These are phyloP conservation scores for Urocitellus parryii DNA, from an alignment of 2,113 vertebrate species.

Conservation along the genomic window DNA sequence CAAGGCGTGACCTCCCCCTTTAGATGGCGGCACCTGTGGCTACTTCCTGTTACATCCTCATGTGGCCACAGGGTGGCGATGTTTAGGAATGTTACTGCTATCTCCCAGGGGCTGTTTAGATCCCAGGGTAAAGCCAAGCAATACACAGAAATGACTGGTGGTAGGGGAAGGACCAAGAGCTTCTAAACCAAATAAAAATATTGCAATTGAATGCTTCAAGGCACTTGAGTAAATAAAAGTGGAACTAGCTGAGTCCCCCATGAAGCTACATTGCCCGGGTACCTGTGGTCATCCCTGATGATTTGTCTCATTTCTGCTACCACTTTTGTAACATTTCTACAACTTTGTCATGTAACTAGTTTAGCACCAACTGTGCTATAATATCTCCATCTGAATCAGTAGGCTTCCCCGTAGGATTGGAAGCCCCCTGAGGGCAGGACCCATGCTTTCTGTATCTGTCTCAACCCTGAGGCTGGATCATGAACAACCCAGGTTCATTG, in stretches of 20 bases:
- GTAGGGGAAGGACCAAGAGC: neutral
- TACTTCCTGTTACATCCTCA: neutral
- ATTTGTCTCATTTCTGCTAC: neutral
- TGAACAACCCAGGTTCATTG: neutral
- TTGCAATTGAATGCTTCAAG: neutral
- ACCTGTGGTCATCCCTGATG: fast-evolving
- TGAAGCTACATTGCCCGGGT: neutral
- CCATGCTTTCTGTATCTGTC: neutral
- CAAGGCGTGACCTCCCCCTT: neutral
- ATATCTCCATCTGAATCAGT: neutral
- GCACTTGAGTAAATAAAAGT: neutral
- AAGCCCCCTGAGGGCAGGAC: neutral
- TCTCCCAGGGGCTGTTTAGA: neutral
- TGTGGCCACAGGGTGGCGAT: slow-evolving; percentile 53
- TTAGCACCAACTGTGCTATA: neutral
- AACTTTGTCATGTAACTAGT: neutral
- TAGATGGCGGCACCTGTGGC: neutral
- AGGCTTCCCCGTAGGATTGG: neutral
- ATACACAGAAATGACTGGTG: neutral
- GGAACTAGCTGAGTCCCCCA: neutral
- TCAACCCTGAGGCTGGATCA: neutral
- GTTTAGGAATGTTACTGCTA: slow-evolving; percentile 40
- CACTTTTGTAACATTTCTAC: neutral
- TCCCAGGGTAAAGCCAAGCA: neutral
- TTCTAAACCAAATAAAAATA: neutral